These are phyloP conservation scores for Euwallacea fornicatus DNA, from an alignment of 1,140 invertebrate genomes.

Conservation along the genomic window DNA sequence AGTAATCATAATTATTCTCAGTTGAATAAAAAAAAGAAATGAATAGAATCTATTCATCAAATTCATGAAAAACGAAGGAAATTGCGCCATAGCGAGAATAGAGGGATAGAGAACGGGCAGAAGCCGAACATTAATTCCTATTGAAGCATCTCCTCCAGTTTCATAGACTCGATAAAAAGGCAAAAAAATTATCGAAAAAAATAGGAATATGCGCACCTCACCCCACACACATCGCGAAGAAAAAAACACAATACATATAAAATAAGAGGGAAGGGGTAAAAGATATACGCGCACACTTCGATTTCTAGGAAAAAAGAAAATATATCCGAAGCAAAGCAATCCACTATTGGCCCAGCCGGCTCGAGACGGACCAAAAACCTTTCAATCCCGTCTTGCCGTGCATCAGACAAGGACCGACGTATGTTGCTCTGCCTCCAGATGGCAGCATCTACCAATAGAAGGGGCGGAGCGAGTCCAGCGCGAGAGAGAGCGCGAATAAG, in stretches of 20 bases:
- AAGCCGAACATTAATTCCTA: constrained; percentile 17
- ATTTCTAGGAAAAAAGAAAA: constrained; percentile 54
- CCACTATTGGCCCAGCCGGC: constrained; percentile 47
- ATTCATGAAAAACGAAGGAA: not conserved
- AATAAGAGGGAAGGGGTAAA: constrained; percentile 39
- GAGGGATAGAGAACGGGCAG: not conserved
- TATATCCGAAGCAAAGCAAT: constrained; percentile 49
- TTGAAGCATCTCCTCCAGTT: constrained; percentile 18
- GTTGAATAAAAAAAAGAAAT: too few relatives aligned
- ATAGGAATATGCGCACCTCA: constrained; percentile 26
- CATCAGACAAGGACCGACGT: constrained; percentile 32
- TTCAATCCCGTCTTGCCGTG: constrained; percentile 40
- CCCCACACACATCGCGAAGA: constrained; percentile 27
- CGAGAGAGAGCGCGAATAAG: constrained; percentile 24
- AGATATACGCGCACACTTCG: constrained; percentile 46
- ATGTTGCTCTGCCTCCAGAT: constrained; percentile 35
- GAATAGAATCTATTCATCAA: too few relatives aligned
- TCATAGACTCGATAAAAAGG: constrained; percentile 17
- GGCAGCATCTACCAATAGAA: constrained; percentile 51
- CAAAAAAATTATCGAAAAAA: constrained; percentile 14
- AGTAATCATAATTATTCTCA: too few relatives aligned
- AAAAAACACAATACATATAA: constrained; percentile 41
- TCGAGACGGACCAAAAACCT: constrained; percentile 31
- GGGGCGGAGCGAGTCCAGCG: constrained; percentile 46
- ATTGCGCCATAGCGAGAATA: not conserved